Conservation (phyloP, 2,888 invertebrate species). For the Falcaria lacertinaria region DNA sequence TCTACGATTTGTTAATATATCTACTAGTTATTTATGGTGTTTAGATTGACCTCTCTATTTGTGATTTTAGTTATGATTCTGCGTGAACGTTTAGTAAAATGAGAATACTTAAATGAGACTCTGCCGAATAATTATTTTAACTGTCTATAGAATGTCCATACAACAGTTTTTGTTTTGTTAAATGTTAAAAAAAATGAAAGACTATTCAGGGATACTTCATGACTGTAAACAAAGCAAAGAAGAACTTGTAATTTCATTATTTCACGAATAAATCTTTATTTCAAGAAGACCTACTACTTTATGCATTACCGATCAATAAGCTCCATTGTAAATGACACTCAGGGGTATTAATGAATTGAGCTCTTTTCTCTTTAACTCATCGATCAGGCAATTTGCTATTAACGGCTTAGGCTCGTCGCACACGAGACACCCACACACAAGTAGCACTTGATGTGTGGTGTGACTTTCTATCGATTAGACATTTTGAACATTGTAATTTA, state of each 20-base stretch:
- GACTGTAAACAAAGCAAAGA: no score
- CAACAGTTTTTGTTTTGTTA: no score
- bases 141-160: no score
- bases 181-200: no score
- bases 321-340: no score
- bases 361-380: constrained; percentile 42
- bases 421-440: neutral
- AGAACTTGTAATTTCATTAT: no score
- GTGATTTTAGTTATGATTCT: neutral
- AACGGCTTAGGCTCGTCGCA: constrained; percentile 7
- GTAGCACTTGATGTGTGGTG: neutral
- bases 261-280: no score
- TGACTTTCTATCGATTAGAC: constrained; percentile 3
- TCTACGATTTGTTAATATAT: neutral
- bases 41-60: neutral
- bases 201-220: no score
- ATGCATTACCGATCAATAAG: neutral
- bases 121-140: no score
- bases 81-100: no score
- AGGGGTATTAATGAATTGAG: constrained; percentile 55
- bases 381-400: constrained; percentile 49
- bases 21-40: neutral
- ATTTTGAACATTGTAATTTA: neutral
- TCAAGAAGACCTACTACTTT: neutral
- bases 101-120: no score